Percentiles rank a stretch among this genome's conserved stretches.
Conservation (phyloP, 2,888 invertebrate species). For the Melinopterus prodromus region DNA sequence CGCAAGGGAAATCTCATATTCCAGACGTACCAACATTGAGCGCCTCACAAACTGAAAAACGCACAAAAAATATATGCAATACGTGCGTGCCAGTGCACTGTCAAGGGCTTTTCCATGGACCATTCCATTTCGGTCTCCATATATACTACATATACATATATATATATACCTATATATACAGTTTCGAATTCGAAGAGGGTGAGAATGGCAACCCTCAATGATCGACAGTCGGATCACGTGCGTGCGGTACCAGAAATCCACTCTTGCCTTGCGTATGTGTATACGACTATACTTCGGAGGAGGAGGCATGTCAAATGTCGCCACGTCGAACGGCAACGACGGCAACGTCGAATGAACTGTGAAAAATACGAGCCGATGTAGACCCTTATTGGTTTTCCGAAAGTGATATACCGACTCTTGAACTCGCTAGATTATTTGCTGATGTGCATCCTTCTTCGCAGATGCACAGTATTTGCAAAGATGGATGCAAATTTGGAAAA, state of each 20-base stretch:
- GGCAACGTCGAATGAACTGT: slow-evolving; percentile 4
- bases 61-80: not conserved
- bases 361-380: not conserved
- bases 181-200: not conserved
- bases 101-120: not conserved
- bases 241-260: slow-evolving; percentile 17
- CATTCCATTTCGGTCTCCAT: not conserved
- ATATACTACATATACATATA: not conserved
- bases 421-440: not conserved
- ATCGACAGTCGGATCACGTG: slow-evolving; percentile 25
- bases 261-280: slow-evolving; percentile 11
- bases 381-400: not conserved
- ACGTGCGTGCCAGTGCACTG: not conserved
- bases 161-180: not conserved
- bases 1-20: not conserved
- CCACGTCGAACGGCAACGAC: not conserved
- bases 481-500: too few relatives aligned
- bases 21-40: not conserved
- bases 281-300: slow-evolving; percentile 5
- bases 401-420: not conserved
- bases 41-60: not conserved
- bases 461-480: too few relatives aligned
- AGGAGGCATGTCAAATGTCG: slow-evolving; percentile 20
- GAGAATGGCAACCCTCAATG: not conserved
- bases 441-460: too few relatives aligned